Evolutionary conservation across 2,113 vertebrate genomes (phyloP), one percentile per base, ranked within the genome.

Genomic region (Indicator maculatus): DNA sequence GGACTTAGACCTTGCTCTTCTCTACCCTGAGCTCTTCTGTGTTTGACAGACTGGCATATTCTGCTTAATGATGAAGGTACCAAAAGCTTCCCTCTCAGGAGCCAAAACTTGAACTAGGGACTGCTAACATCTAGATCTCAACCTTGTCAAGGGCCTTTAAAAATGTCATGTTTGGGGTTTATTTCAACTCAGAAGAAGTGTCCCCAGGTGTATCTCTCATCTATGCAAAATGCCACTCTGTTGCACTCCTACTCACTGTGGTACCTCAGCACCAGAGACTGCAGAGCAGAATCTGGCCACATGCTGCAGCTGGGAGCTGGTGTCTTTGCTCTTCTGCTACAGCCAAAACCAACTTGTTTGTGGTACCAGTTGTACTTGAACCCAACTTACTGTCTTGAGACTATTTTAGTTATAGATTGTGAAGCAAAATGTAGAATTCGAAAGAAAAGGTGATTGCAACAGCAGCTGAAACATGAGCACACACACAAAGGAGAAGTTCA

Each of bases 41-140:
- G 87, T 96, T 96, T 97, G 95, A 96, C 87, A 81, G 93, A 94
- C 89, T 94, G 90, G 79, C 92, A 97, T 82, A 93, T 88, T 96
- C 91, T 96, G 79, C 95, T 97, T 97, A 97, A 97, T 23, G 39
- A 96, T 86, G 85, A 65, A 58, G 66, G 9, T 64, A 75, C 50
- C 47, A 91, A 88, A 90, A 92, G 31, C 21, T 66, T 71, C 53
- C 27, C 50, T 90, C 63, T 80, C 52, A 59, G 69, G 56, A 91
- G 72, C 18, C 13, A 47, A 88, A 96, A 96, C 84, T 71, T 67
- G 91, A 23, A 52, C 56, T 56, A 58, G 53, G 21, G 28, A 45
- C 6, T 79, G 47, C 20, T 36, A 36, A 56, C 1, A 2, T 17
- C 44, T 31, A 16, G 27, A 67, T 27, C 11, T 67, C 52, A 71